Evolutionary conservation across 2,113 vertebrate genomes (phyloP).

Genomic region (Coreoperca whiteheadi): DNA sequence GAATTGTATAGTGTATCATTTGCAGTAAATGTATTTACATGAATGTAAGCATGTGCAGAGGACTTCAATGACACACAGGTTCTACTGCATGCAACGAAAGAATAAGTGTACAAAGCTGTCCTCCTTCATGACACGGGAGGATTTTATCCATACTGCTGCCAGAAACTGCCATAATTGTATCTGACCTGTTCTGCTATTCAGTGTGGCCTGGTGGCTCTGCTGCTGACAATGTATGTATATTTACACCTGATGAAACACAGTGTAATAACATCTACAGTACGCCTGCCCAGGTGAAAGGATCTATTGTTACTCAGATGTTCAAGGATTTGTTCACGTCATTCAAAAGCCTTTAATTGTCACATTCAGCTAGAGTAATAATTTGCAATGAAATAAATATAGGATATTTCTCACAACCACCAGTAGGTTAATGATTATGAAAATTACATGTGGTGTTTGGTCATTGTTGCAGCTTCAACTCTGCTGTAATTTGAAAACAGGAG

Average conservation of each 20-base stretch:
- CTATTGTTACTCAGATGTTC: conserved; percentile 38
- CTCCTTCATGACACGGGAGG: conserved; percentile 19
- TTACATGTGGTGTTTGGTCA: conserved; percentile 21
- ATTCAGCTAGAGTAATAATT: conserved; percentile 27
- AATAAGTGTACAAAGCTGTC: conserved; percentile 46
- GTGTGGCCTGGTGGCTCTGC: conserved; percentile 7
- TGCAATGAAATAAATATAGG: conserved; percentile 34
- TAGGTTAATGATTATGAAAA: conserved; percentile 46
- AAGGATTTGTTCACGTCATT: conserved; percentile 40
- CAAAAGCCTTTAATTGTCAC: conserved; percentile 46
- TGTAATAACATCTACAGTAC: conserved; percentile 45
- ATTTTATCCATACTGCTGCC: conserved; percentile 27
- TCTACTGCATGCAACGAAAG: conserved; percentile 25
- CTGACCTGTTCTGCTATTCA: conserved; percentile 34
- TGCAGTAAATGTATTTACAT: background rate
- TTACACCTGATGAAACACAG: conserved; percentile 54
- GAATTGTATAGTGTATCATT: background rate
- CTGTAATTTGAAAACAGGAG: conserved; percentile 38
- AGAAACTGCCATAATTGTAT: conserved; percentile 42
- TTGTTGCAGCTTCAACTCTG: background rate
- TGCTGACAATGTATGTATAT: conserved; percentile 37
- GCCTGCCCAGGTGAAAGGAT: background rate
- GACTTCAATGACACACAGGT: background rate
- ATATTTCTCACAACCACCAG: conserved; percentile 28
- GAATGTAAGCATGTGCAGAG: background rate